Percentiles rank a stretch among this genome's conserved stretches.
Evolutionary conservation across 2,888 invertebrate species (phyloP).

Genomic region (Callyntrura guangdongensis): DNA sequence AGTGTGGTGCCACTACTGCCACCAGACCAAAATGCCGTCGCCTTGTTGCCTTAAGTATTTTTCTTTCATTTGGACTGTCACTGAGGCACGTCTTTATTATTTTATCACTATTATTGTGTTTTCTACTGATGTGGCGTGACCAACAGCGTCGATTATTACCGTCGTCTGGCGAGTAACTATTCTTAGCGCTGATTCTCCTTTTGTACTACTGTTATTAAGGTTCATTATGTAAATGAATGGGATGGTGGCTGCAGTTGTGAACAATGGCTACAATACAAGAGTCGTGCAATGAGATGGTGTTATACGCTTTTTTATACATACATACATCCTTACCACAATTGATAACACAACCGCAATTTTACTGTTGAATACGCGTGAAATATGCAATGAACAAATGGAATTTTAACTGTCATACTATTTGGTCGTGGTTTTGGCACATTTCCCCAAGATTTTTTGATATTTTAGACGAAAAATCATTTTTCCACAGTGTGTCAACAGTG

Average conservation of each 20-base stretch:
- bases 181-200: neutral
- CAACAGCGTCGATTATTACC: neutral
- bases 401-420: neutral
- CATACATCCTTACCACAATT: neutral
- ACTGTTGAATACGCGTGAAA: neutral
- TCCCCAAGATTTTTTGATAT: neutral
- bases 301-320: neutral
- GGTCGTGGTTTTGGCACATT: neutral
- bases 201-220: constrained; percentile 20
- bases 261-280: neutral
- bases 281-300: neutral
- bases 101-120: neutral
- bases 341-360: too few relatives aligned
- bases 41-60: neutral
- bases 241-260: neutral
- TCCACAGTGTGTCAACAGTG: neutral
- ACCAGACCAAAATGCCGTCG: neutral
- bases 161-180: constrained; percentile 10
- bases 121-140: neutral
- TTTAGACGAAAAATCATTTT: constrained; percentile 4
- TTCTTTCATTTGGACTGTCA: neutral
- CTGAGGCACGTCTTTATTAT: neutral
- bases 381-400: neutral
- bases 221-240: constrained; percentile 27
- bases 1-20: constrained; percentile 44